Conservation (phyloP, 2,113 vertebrate genomes). For the Mirza zaza region DNA sequence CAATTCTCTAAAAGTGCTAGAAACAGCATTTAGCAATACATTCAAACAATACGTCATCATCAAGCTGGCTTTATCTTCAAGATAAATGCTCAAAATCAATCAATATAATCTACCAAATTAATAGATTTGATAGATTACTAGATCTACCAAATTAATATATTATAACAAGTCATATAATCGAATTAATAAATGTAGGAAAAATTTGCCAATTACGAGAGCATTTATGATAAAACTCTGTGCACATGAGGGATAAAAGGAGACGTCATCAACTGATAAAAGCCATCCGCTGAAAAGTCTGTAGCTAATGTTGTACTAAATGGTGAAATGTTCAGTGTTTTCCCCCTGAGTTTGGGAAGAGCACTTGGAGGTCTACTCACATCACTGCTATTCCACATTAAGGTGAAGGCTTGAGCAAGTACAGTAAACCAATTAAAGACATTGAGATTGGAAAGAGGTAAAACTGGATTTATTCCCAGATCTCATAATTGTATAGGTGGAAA, state of each 20-base stretch:
- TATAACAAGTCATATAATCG: not conserved
- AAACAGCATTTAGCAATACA: no score
- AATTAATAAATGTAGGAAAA: not conserved
- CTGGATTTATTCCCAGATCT: not conserved
- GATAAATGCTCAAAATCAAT: not conserved
- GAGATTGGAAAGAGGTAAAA: no score
- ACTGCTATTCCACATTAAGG: not conserved
- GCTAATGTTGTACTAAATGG: rapidly evolving
- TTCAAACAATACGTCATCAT: no score
- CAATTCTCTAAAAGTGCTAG: not conserved
- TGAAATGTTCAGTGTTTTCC: not conserved
- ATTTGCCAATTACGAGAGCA: not conserved
- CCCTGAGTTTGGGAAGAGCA: not conserved
- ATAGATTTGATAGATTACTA: no score
- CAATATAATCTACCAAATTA: not conserved
- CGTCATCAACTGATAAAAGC: not conserved
- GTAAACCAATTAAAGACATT: not conserved
- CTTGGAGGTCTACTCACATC: rapidly evolving
- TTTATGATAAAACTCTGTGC: not conserved
- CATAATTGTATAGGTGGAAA: not conserved
- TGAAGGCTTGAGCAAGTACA: rapidly evolving
- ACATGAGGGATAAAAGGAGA: not conserved
- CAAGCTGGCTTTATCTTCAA: not conserved
- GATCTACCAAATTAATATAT: not conserved
- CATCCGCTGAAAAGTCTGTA: not conserved